phyloP scores from a whole-genome alignment of 2,797 vertebrate species.

The Characodon lateralis region DNA sequence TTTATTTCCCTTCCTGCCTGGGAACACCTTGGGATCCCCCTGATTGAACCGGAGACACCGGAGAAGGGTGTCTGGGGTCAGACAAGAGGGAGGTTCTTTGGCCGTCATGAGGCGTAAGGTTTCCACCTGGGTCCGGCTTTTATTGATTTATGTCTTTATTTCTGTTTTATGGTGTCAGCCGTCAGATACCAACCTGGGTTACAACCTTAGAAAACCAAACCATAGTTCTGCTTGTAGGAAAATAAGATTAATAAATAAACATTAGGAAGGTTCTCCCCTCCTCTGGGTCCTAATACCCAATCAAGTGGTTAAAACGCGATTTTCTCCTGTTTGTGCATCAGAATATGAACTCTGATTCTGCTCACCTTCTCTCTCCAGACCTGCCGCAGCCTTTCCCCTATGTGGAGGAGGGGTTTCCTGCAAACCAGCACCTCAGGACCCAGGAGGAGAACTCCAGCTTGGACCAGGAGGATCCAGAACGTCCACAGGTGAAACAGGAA shows the following conservation, averaged over 20 bases:
- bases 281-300: background rate
- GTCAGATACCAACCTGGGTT: too few relatives aligned
- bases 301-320: background rate
- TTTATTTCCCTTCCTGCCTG: too few relatives aligned
- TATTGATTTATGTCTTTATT: too few relatives aligned
- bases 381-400: background rate
- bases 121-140: too few relatives aligned
- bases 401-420: background rate
- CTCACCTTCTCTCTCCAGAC: background rate
- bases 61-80: too few relatives aligned
- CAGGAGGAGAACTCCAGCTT: background rate
- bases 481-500: background rate
- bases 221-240: too few relatives aligned
- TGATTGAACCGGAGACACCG: too few relatives aligned
- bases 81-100: too few relatives aligned
- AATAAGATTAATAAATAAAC: background rate
- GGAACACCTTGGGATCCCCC: too few relatives aligned
- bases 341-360: background rate
- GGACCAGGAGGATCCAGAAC: slow-evolving; percentile 1
- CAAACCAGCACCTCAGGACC: background rate
- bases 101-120: too few relatives aligned
- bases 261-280: background rate
- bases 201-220: too few relatives aligned
- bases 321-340: background rate
- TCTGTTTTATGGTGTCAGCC: too few relatives aligned